Conservation (phyloP, 2,113 vertebrate genomes). For the Scophthalmus maximus region DNA sequence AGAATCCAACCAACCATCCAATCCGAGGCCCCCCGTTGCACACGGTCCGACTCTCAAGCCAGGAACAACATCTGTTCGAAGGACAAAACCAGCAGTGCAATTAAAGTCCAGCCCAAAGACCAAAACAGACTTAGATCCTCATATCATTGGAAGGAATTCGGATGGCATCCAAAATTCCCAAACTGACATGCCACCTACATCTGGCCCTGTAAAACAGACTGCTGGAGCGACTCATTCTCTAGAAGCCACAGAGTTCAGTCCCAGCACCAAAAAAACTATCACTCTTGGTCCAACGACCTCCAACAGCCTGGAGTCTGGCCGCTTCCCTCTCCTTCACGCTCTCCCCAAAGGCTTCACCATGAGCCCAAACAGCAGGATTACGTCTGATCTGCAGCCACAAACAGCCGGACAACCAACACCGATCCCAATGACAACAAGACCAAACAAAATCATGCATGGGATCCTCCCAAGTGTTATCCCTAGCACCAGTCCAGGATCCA, state of each 20-base stretch:
- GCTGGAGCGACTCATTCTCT: constrained; percentile 37
- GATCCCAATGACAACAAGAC: constrained; percentile 63
- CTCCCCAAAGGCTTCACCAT: constrained; percentile 20
- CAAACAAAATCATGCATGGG: constrained; percentile 39
- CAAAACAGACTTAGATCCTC: constrained; percentile 28
- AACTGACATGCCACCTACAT: constrained; percentile 33
- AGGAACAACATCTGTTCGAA: constrained; percentile 39
- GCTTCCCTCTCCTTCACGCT: constrained; percentile 13
- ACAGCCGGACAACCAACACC: constrained; percentile 38
- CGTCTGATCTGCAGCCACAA: constrained; percentile 62
- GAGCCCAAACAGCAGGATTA: constrained; percentile 50
- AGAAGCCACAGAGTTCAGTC: constrained; percentile 32
- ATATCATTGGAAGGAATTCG: constrained; percentile 22
- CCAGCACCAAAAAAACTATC: constrained; percentile 26
- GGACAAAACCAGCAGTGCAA: constrained; percentile 36
- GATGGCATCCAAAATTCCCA: constrained; percentile 27
- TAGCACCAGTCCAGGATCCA: constrained; percentile 42
- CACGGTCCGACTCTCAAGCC: constrained; percentile 23
- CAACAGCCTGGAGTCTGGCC: constrained; percentile 14
- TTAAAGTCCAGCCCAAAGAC: constrained; percentile 38
- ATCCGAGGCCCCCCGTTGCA: constrained; percentile 1
- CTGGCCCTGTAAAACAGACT: constrained; percentile 22
- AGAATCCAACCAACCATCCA: constrained; percentile 34
- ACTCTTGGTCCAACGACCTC: constrained; percentile 43
- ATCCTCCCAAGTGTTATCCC: constrained; percentile 45